phyloP scores from a whole-genome alignment of 1,140 invertebrate genomes.

The Aleiodes sp. region DNA sequence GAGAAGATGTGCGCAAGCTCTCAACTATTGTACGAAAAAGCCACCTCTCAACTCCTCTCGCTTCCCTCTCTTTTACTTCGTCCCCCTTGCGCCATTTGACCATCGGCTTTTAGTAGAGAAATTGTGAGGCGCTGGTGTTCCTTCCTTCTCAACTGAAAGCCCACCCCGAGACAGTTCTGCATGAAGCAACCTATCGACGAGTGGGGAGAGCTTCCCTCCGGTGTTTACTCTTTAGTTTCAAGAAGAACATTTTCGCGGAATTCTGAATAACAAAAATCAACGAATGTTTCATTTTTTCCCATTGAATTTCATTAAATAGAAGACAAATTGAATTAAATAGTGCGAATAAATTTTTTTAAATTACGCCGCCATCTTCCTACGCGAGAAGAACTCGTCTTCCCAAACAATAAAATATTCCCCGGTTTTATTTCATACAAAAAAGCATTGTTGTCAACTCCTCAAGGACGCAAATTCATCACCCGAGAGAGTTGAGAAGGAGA shows the following conservation, averaged over 20 bases:
- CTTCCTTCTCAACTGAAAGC: too few relatives aligned
- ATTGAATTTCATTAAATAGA: too few relatives aligned
- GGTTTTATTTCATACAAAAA: too few relatives aligned
- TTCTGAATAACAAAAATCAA: too few relatives aligned
- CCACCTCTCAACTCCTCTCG: not conserved
- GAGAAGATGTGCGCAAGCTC: slow-evolving; percentile 26
- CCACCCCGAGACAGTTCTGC: not conserved
- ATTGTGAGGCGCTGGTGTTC: not conserved
- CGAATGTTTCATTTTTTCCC: too few relatives aligned
- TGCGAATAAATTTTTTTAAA: not conserved
- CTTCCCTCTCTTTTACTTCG: not conserved
- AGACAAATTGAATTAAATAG: not conserved
- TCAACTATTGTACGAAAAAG: slow-evolving; percentile 7
- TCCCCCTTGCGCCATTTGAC: not conserved
- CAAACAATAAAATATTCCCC: too few relatives aligned
- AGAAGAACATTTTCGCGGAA: too few relatives aligned
- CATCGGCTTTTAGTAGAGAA: slow-evolving; percentile 11
- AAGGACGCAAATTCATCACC: not conserved
- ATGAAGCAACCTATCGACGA: too few relatives aligned
- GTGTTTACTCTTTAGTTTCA: too few relatives aligned
- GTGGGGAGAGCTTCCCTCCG: too few relatives aligned
- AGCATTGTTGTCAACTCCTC: not conserved
- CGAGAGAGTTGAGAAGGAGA: too few relatives aligned
- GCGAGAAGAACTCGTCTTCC: not conserved
- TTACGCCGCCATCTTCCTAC: slow-evolving; percentile 6